phyloP scores from a whole-genome alignment of 2,888 invertebrate species.

The Lepidochrysops patricia region DNA sequence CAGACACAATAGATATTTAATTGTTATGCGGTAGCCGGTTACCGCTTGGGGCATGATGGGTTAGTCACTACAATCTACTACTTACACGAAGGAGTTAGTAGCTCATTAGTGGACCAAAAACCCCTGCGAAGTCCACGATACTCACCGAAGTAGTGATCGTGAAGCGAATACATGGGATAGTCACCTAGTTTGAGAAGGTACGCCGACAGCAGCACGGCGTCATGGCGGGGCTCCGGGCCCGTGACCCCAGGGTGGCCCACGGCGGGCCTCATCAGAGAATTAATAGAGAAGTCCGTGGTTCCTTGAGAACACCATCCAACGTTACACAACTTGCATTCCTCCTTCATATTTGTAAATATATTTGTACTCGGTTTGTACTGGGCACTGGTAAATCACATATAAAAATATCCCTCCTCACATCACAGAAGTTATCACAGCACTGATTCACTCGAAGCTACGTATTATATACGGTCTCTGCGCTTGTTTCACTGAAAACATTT shows the following conservation, averaged over 20 bases:
- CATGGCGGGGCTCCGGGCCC: conserved; percentile 53
- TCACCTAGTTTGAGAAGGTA: conserved; percentile 75
- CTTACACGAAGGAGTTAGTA: conserved; percentile 14
- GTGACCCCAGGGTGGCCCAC: conserved; percentile 43
- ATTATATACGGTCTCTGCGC: conserved; percentile 29
- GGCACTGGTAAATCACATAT: conserved; percentile 73
- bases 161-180: conserved; percentile 68
- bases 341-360: conserved; percentile 49
- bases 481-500: conserved; percentile 27
- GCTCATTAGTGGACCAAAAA: conserved; percentile 14
- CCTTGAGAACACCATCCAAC: conserved; percentile 54
- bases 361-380: conserved; percentile 75
- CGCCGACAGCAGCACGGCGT: conserved; percentile 64
- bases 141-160: conserved; percentile 64
- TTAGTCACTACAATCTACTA: not conserved
- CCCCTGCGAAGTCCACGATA: conserved; percentile 47
- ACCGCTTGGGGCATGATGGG: no score
- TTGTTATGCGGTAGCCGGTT: no score
- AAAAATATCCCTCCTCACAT: conserved; percentile 71
- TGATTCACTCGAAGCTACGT: conserved; percentile 50
- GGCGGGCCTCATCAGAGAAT: conserved; percentile 64
- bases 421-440: conserved; percentile 71
- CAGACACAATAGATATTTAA: no score
- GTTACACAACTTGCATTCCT: conserved; percentile 70
- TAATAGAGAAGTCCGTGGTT: conserved; percentile 67